Percentiles rank a stretch among this genome's conserved stretches.
Conservation (phyloP, 2,113 vertebrate species). For the Corythaeola cristata region DNA sequence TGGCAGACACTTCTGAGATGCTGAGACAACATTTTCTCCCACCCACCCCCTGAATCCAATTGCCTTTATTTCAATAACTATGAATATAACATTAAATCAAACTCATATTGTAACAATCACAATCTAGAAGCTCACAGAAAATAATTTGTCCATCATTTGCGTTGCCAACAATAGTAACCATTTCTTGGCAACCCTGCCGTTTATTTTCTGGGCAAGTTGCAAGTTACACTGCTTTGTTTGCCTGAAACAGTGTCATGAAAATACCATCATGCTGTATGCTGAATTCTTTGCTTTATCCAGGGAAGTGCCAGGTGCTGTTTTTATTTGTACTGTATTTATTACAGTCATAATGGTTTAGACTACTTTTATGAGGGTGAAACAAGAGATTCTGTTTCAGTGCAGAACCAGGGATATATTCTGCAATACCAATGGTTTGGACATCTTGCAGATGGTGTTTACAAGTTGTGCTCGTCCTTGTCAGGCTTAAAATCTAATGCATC, state of each 20-base stretch:
- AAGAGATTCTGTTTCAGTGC: background rate
- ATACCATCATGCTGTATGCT: background rate
- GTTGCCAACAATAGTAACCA: background rate
- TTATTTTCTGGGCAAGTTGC: background rate
- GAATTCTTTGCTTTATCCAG: background rate
- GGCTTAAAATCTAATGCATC: background rate
- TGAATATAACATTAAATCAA: background rate
- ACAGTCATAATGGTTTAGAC: background rate
- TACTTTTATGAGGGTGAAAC: background rate
- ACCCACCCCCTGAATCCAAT: background rate
- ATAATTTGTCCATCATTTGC: background rate
- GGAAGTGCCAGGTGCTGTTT: background rate
- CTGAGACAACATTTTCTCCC: background rate
- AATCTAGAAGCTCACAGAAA: background rate
- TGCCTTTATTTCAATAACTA: background rate
- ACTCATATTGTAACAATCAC: background rate
- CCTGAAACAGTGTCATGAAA: background rate
- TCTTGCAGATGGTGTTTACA: slow-evolving; percentile 37
- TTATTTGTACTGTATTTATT: background rate
- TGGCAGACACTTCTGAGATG: background rate
- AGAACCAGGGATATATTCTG: background rate
- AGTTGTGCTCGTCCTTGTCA: background rate
- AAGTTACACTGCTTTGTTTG: background rate
- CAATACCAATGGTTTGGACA: background rate
- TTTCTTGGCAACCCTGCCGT: background rate